Conservation (phyloP, 2,888 invertebrate species). For the Orchesellides sinensis region DNA sequence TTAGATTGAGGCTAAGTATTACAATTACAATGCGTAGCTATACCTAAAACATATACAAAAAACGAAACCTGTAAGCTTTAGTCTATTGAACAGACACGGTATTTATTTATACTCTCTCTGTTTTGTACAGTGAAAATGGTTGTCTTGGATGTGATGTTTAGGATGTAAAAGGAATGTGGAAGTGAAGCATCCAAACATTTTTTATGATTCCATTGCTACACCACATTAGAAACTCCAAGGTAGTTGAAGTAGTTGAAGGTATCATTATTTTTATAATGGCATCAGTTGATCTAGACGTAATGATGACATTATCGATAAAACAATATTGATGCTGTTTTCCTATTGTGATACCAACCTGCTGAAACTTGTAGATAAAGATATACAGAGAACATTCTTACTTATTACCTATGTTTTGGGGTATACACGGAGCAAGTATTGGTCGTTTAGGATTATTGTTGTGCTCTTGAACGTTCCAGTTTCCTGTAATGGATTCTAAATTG, state of each 20-base stretch:
- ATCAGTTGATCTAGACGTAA: slow-evolving; percentile 19
- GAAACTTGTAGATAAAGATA: no score
- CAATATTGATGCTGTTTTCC: background rate
- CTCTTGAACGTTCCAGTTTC: no score
- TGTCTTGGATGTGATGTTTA: background rate
- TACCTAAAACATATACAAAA: background rate
- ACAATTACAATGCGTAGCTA: slow-evolving; percentile 7
- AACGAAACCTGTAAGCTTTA: background rate
- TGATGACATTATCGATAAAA: slow-evolving; percentile 25
- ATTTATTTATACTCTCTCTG: background rate
- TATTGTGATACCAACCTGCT: no score
- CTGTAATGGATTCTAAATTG: no score
- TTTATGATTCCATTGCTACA: slow-evolving; percentile 12
- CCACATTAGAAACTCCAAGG: background rate
- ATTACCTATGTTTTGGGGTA: no score
- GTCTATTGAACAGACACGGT: background rate
- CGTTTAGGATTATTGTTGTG: no score
- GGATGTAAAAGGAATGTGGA: background rate
- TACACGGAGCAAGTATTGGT: no score
- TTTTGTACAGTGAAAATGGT: background rate
- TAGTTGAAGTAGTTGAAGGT: background rate
- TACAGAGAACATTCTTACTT: no score
- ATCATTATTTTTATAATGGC: slow-evolving; percentile 24
- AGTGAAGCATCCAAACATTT: background rate
- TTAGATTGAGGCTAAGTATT: slow-evolving; percentile 16